Conservation (phyloP, 53 echinoderm and acorn worm species). For the Luidia sarsii region DNA sequence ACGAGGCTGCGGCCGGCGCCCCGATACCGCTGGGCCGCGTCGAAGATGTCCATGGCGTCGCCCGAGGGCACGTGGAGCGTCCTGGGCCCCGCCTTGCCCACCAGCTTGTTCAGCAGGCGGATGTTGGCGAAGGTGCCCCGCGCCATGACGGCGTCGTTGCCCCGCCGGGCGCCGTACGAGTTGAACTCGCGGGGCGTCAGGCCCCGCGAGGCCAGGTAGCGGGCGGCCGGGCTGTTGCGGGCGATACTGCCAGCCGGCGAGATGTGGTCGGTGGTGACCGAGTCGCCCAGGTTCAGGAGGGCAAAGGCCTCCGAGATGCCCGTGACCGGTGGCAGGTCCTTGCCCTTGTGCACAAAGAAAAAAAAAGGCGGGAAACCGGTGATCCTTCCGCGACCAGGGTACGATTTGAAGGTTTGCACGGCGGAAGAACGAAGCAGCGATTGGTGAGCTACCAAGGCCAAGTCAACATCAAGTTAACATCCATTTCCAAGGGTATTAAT, state of each 20-base stretch:
- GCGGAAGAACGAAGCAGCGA: no score
- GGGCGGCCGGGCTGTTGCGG: constrained; percentile 94
- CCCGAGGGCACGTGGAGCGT: constrained; percentile 78
- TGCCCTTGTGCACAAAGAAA: constrained; percentile 56
- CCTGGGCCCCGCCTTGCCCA: constrained; percentile 91
- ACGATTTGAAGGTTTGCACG: no score
- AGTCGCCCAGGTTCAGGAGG: constrained; percentile 86
- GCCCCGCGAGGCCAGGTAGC: constrained; percentile 82
- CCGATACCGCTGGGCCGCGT: constrained; percentile 82
- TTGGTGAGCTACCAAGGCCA: no score
- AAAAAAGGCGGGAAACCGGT: background rate
- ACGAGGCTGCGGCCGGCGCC: constrained; percentile 63
- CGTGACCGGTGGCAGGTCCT: constrained; percentile 67
- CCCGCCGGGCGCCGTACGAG: constrained; percentile 95
- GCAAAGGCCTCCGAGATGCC: constrained; percentile 67
- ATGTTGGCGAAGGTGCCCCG: constrained; percentile 97
- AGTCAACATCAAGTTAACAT: no score
- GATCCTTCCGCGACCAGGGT: no score
- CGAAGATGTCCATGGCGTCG: constrained; percentile 84
- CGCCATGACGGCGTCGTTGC: constrained; percentile 94
- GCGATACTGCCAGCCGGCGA: constrained; percentile 96
- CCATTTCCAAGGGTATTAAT: no score
- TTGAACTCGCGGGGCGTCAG: constrained; percentile 94
- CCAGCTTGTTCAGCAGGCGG: constrained; percentile 92
- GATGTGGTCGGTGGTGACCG: constrained; percentile 98